phyloP scores from a whole-genome alignment of 1,140 invertebrate genomes.

The Solenopsis invicta region DNA sequence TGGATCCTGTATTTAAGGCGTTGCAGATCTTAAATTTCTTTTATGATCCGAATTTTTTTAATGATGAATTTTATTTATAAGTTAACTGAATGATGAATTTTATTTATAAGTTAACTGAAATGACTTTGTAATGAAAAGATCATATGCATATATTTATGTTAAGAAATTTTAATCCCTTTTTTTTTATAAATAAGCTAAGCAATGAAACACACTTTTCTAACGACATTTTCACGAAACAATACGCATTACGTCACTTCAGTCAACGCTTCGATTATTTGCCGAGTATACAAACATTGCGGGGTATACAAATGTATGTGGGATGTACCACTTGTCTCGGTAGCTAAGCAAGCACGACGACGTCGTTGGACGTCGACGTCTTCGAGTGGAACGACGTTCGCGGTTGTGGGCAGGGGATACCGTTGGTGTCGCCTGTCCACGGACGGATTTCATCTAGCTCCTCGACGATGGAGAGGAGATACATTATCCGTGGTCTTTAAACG shows the following conservation, averaged over 20 bases:
- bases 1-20: no score
- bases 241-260: background rate
- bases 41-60: background rate
- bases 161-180: background rate
- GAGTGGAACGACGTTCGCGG: constrained; percentile 30
- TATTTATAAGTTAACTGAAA: background rate
- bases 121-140: background rate
- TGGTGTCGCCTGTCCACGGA: constrained; percentile 48
- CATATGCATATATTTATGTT: background rate
- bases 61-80: background rate
- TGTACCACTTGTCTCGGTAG: constrained; percentile 22
- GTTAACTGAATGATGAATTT: background rate
- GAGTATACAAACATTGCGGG: background rate
- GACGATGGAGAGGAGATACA: constrained; percentile 40
- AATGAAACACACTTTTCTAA: background rate
- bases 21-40: background rate
- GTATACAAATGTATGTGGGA: background rate
- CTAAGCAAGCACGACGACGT: constrained; percentile 21
- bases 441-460: constrained; percentile 41
- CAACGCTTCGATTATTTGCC: constrained; percentile 1
- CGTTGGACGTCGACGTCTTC: constrained; percentile 16
- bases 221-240: background rate
- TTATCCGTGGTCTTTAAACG: constrained; percentile 46
- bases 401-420: constrained; percentile 49
- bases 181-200: background rate